Base-by-base conservation (phyloP, 2,888 invertebrate species). In the Torymus auratus region DNA sequence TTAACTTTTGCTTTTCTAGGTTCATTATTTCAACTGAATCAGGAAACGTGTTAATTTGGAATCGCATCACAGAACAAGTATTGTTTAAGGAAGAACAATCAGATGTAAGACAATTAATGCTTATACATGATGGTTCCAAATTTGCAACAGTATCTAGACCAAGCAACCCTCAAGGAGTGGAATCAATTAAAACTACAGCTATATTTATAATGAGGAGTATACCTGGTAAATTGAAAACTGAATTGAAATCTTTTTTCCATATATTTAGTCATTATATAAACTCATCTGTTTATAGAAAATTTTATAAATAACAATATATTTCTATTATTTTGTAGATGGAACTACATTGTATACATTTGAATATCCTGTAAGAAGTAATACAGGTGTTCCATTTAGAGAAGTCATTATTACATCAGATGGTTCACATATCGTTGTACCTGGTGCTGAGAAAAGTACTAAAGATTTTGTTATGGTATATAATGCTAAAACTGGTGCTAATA, bases 11-110 rank as follows among this genome's bases (percentile, higher is more conserved):
- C 7, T 41, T 41, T 41, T 89, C 78, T 83, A 93, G 94, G 74
- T 94, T 95, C 86, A 96, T 98, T 0, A 93, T 98, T 14, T 97
- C 98, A 0, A 96, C 97, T 0, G 99, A 99, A 89, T 97, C 98
- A 0, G 98, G 98, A 0, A 96, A 97, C 88, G 93, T 98, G 55
- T 92, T 98, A 0, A 94, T 98, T 82, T 98, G 98, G 98, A 96
- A 97, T 87, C 91, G 95, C 80, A 91, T 95, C 78, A 93, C 95
- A 0, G 94, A 95, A 83, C 93, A 95, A 91, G 97, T 95, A 0
- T 91, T 96, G 69, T 96, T 94, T 88, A 96, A 96, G 90, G 96
- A 96, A 86, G 96, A 96, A 87, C 97, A 98, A 88, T 94, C 94
- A 28, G 95, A 95, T 5, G 94, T 97, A 0, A 94, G 94, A 84